Evolutionary conservation across 1,140 invertebrate species (phyloP).

Genomic region (Archegozetes longisetosus): DNA sequence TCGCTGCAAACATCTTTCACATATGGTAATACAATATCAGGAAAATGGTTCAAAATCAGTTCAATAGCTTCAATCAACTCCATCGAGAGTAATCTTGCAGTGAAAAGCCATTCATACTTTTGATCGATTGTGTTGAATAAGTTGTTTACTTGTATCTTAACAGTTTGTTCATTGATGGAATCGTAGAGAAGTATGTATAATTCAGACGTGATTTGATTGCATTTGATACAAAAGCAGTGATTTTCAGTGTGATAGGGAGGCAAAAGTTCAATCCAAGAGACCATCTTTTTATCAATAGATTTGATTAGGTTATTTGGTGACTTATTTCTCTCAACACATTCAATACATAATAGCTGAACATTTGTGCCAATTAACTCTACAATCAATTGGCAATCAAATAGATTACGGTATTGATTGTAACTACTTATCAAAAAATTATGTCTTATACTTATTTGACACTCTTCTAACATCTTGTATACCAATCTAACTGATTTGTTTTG

Average conservation of each 20-base stretch:
- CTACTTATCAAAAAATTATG: not conserved
- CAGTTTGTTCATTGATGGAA: not conserved
- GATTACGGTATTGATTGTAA: not conserved
- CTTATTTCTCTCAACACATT: not conserved
- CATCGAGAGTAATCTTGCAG: not conserved
- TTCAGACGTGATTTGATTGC: not conserved
- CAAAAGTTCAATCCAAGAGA: not conserved
- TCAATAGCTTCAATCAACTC: not conserved
- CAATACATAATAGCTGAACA: not conserved
- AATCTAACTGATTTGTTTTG: not conserved
- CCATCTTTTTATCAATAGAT: not conserved
- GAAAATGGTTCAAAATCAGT: not conserved
- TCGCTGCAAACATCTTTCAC: not conserved
- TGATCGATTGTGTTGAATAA: not conserved
- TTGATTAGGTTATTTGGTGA: not conserved
- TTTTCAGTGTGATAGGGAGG: not conserved
- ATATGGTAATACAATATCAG: not conserved
- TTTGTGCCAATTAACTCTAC: too few relatives aligned
- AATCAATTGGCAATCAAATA: too few relatives aligned
- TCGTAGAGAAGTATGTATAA: not conserved
- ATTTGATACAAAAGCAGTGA: not conserved
- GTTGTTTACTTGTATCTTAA: not conserved
- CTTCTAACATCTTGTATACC: not conserved
- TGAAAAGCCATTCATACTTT: not conserved
- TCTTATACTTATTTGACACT: not conserved